These are phyloP conservation scores for Mixornis gularis DNA, from an alignment of 2,113 vertebrate genomes.

Conservation along the genomic window DNA sequence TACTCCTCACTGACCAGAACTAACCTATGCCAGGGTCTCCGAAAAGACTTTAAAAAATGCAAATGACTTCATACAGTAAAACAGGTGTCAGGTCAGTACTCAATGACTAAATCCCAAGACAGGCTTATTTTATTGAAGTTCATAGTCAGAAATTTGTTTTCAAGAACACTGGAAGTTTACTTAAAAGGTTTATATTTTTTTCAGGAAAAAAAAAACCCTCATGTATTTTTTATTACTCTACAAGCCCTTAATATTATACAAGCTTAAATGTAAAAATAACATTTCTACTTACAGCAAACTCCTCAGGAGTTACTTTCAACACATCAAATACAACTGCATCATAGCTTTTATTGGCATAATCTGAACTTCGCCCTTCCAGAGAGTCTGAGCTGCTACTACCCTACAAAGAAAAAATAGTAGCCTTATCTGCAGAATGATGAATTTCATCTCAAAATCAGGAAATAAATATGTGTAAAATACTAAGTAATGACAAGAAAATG, in stretches of 20 bases:
- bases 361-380: conserved; percentile 86
- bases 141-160: neutral
- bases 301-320: conserved; percentile 93
- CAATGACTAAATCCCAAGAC: neutral
- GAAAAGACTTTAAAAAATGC: neutral
- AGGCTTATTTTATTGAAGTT: neutral
- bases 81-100: neutral
- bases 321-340: conserved; percentile 95
- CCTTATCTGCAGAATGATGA: neutral
- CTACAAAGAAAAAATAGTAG: conserved; percentile 58
- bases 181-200: neutral
- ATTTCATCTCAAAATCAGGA: neutral
- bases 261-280: neutral
- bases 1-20: neutral
- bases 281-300: conserved; percentile 89
- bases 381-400: conserved; percentile 95
- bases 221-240: neutral
- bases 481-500: neutral
- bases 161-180: neutral
- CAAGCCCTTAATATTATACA: neutral
- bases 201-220: neutral
- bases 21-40: neutral
- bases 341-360: conserved; percentile 91
- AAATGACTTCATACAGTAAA: neutral
- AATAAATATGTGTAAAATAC: neutral